Percentiles rank a stretch among this genome's conserved stretches.
These are phyloP conservation scores for Nomada flava DNA, from an alignment of 2,888 invertebrate genomes.

Conservation along the genomic window DNA sequence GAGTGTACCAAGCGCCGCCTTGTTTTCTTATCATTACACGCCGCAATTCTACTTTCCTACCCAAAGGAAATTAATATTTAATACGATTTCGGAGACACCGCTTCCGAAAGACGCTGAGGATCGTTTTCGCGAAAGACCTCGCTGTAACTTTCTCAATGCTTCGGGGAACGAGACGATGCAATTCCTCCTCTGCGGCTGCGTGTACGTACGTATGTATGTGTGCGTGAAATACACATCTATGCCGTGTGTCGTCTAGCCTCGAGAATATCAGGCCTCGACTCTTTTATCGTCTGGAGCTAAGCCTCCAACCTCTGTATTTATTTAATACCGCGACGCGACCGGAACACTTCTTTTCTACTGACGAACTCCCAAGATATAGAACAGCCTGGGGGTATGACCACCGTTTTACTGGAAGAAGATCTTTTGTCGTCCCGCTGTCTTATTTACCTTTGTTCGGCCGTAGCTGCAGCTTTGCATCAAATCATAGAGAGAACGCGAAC, in stretches of 20 bases:
- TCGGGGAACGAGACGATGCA: constrained; percentile 1
- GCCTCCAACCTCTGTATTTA: constrained; percentile 68
- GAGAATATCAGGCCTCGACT: constrained; percentile 31
- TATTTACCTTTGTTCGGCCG: constrained; percentile 79
- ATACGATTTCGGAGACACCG: constrained; percentile 22
- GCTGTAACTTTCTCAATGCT: not conserved
- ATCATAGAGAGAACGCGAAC: constrained; percentile 50
- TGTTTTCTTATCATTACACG: constrained; percentile 66
- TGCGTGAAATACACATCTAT: not conserved
- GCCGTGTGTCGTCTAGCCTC: not conserved
- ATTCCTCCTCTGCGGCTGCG: not conserved
- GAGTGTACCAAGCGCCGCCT: not conserved
- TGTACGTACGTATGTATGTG: not conserved
- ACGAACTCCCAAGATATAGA: constrained; percentile 64
- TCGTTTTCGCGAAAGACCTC: constrained; percentile 4
- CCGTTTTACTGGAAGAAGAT: constrained; percentile 62
- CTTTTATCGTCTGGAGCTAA: constrained; percentile 42
- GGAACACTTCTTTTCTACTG: constrained; percentile 43
- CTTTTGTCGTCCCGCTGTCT: constrained; percentile 76
- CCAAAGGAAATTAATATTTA: constrained; percentile 46
- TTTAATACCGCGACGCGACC: constrained; percentile 69
- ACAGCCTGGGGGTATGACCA: constrained; percentile 72
- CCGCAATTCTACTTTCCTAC: constrained; percentile 30
- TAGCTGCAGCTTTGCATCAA: constrained; percentile 65
- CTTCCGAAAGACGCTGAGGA: not conserved